A percentile compares a stretch with the other conserved stretches of the same genome.
These are phyloP conservation scores for Timandra comae DNA, from an alignment of 2,888 invertebrate genomes.

Conservation along the genomic window DNA sequence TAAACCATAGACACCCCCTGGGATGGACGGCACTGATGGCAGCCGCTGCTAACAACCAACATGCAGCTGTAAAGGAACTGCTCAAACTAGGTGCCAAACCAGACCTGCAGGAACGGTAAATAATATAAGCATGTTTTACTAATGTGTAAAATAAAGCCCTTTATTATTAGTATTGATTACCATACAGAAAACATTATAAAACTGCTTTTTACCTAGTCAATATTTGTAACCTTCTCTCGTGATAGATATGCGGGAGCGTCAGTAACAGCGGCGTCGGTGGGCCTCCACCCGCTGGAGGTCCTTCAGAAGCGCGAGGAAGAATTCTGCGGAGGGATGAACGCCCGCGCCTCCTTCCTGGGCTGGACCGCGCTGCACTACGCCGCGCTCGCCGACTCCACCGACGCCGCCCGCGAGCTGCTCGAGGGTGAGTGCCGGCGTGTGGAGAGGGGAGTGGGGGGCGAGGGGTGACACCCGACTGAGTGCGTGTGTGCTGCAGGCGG, in stretches of 20 bases:
- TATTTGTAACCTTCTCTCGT: conserved; percentile 45
- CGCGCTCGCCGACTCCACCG: conserved; percentile 82
- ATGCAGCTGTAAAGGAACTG: conserved; percentile 76
- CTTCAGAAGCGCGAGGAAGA: conserved; percentile 86
- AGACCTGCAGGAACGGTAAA: conserved; percentile 78
- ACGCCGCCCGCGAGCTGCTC: conserved; percentile 80
- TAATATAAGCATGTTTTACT: no score
- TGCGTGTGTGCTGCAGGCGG: conserved; percentile 54
- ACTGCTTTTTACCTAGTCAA: no score
- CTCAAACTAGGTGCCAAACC: conserved; percentile 87
- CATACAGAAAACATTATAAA: no score
- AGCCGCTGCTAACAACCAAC: conserved; percentile 87
- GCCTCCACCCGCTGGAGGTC: conserved; percentile 84
- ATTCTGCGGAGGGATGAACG: conserved; percentile 83
- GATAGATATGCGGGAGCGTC: conserved; percentile 85
- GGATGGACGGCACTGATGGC: conserved; percentile 94
- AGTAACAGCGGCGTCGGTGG: conserved; percentile 79
- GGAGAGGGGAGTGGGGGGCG: not conserved
- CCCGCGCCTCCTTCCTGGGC: conserved; percentile 86
- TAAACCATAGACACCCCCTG: conserved; percentile 83
- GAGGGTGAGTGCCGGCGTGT: conserved; percentile 57
- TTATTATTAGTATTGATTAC: no score
- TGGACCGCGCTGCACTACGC: conserved; percentile 95
- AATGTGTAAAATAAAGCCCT: no score
- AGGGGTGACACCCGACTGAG: not conserved